Evolutionary conservation across 2,888 invertebrate species (phyloP), one percentile per base, ranked within the genome.

Genomic region (Phengaris alcon): DNA sequence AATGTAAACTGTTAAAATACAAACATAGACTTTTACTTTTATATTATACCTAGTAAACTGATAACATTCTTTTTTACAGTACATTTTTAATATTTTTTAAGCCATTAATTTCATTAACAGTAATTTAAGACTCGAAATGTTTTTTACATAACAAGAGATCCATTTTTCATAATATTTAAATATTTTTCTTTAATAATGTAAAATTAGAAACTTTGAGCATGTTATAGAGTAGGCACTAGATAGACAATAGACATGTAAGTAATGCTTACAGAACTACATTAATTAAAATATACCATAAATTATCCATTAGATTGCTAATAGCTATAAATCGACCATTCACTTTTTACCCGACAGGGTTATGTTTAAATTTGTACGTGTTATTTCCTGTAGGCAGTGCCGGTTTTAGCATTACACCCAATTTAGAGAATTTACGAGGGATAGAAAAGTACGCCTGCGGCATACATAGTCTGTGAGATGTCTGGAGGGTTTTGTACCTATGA

Each of bases 191-290:
- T 22, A 0, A 22, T 22, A 10, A 48, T 35, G 35, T 35, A 64
- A 64, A 64, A 64, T 64, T 64, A 44, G 35, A 7, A 59, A 15
- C 64, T 7, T 64, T 64, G 64, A 64, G 64, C 64, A 64, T 59
- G 22, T 59, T 22, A 35, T 35, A 35, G 35, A 22, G 9, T 22
- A 35, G 3, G 3, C 35, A 35, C 35, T 35, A 35, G 10, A 59
- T 59, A 59, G 59, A 22, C 59, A 59, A 15, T 59, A 59, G 22
- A 57, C 35, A 35, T 35, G 35, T 15, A 57, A n/a, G 9, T 8
- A 15, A 57, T 57, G 9, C 15, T 35, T 35, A 35, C 35, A 35
- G 35, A 35, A 35, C 35, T 35, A 4, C 35, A 35, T 35, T 35
- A 35, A 4, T 35, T 3, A 35, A 3, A 35, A 35, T 3, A 35